Conservation (phyloP, 2,888 invertebrate species). For the Poecilus cupreus region DNA sequence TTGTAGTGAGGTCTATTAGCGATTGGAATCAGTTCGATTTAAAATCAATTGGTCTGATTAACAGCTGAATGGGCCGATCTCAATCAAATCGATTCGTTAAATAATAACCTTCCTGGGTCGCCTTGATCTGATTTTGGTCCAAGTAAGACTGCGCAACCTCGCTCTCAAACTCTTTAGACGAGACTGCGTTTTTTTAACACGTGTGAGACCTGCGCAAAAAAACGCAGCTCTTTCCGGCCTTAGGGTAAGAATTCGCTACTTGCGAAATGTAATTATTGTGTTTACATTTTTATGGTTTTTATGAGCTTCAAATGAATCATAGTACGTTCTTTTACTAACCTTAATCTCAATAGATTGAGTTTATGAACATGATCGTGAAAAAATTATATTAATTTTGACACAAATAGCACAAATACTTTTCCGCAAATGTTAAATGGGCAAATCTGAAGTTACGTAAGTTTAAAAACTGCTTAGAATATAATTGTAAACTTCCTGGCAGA, state of each 20-base stretch:
- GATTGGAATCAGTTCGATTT: not conserved
- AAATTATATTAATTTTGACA: not conserved
- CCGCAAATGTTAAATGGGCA: no score
- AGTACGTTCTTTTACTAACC: not conserved
- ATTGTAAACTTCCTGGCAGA: no score
- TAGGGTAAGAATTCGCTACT: not conserved
- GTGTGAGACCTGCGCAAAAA: not conserved
- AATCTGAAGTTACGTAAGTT: no score
- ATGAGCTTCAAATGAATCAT: not conserved
- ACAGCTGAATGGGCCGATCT: conserved; percentile 3
- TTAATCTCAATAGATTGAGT: not conserved
- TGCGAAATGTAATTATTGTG: conserved; percentile 5
- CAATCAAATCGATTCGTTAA: conserved; percentile 20
- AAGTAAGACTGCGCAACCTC: not conserved
- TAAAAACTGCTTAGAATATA: no score
- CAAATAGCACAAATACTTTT: not conserved
- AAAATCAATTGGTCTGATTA: not conserved
- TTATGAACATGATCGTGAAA: not conserved
- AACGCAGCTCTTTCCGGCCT: not conserved
- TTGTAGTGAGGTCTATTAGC: no score
- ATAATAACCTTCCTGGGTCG: conserved; percentile 37
- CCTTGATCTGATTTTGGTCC: conserved; percentile 41
- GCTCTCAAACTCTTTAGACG: conserved; percentile 30
- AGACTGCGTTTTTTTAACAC: conserved; percentile 2
- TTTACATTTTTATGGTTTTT: conserved; percentile 19